These are phyloP conservation scores for Struthio camelus DNA, from an alignment of 2,113 vertebrate species.

Conservation along the genomic window DNA sequence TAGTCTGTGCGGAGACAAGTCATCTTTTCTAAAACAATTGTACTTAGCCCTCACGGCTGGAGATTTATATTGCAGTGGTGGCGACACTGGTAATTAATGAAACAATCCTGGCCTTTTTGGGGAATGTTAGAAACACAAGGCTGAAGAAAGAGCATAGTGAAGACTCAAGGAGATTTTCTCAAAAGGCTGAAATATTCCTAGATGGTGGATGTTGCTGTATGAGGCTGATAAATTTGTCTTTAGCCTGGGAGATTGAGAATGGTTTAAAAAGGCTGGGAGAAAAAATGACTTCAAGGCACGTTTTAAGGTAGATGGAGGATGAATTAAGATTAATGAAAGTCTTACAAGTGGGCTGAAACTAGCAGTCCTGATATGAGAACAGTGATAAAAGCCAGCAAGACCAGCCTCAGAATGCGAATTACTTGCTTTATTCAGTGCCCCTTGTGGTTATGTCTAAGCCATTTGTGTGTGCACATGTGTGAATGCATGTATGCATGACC, in stretches of 20 bases:
- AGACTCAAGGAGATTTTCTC: slow-evolving; percentile 7
- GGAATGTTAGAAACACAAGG: background rate
- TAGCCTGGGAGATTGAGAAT: slow-evolving; percentile 43
- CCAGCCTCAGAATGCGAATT: slow-evolving; percentile 57
- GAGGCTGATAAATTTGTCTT: slow-evolving; percentile 60
- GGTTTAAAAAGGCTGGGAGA: slow-evolving; percentile 46
- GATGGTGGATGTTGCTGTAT: slow-evolving; percentile 32
- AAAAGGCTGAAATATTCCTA: slow-evolving; percentile 30
- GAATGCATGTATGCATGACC: background rate
- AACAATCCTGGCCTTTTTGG: slow-evolving; percentile 60
- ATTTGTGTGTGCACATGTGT: background rate
- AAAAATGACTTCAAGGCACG: slow-evolving; percentile 54
- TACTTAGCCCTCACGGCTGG: slow-evolving; percentile 64
- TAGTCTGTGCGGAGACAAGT: slow-evolving; percentile 76
- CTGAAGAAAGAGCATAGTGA: background rate
- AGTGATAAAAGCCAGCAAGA: slow-evolving; percentile 52
- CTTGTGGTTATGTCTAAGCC: background rate
- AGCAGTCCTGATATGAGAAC: slow-evolving; percentile 40
- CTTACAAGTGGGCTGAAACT: slow-evolving; percentile 51
- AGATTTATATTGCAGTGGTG: slow-evolving; percentile 39
- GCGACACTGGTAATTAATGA: slow-evolving; percentile 75
- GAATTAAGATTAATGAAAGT: slow-evolving; percentile 74
- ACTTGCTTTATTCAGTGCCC: slow-evolving; percentile 6
- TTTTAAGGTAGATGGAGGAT: slow-evolving; percentile 61
- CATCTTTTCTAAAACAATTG: slow-evolving; percentile 82